phyloP scores from a whole-genome alignment of 2,113 vertebrate genomes.

The Tonatia bakeri region DNA sequence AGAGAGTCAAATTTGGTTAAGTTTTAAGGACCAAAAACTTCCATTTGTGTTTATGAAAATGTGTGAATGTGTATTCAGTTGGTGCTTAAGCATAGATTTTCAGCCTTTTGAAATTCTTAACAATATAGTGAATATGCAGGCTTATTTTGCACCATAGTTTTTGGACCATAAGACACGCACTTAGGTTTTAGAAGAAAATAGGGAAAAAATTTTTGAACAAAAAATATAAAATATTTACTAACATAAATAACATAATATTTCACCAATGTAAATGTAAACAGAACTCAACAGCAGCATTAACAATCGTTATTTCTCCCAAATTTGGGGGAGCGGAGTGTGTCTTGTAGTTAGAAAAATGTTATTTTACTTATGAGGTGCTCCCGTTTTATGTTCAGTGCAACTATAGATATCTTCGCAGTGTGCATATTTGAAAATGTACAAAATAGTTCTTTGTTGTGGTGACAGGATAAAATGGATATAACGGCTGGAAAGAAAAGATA shows the following conservation, averaged over 20 bases:
- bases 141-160: no score
- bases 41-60: neutral
- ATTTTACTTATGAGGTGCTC: neutral
- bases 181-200: no score
- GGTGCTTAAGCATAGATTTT: neutral
- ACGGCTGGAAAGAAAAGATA: slow-evolving; percentile 51
- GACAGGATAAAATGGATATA: slow-evolving; percentile 75
- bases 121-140: neutral
- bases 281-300: no score
- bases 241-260: no score
- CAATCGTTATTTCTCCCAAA: no score
- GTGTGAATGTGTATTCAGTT: neutral
- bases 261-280: no score
- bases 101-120: slow-evolving; percentile 15
- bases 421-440: neutral
- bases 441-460: slow-evolving; percentile 9
- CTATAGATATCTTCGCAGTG: neutral
- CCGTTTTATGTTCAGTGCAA: neutral
- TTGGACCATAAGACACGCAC: no score
- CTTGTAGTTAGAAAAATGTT: no score
- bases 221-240: no score
- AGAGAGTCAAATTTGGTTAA: neutral
- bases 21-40: neutral
- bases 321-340: no score
- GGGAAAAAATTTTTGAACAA: no score